Base-by-base conservation (phyloP, 2,888 invertebrate species). In the Protodeltote pygarga region DNA sequence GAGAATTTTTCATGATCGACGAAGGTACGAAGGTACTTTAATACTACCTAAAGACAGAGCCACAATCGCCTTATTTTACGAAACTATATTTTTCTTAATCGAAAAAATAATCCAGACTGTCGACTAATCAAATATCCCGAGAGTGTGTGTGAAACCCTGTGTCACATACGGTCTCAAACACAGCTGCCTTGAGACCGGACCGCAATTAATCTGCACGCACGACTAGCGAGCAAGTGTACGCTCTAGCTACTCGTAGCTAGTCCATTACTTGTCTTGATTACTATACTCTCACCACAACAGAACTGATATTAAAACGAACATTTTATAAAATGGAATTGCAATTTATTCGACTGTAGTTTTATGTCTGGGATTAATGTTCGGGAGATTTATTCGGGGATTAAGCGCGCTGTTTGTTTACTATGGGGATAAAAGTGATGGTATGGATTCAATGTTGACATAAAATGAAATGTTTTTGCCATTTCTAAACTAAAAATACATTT, bases 141-240 rank as follows among this genome's bases (percentile, higher is more conserved):
- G 15, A 11, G 6, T 8, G 10, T 13, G 11, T 25, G 29, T 29
- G 33, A 13, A 14, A 8, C 32, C 24, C 15, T 28, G 14, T 16
- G 38, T 32, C 21, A 31, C 38, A 27, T 25, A 35, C 8, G 9
- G 6, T 23, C 5, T 20, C 5, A 38, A 33, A 35, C 24, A 13
- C n/a, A n/a, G n/a, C n/a, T n/a, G n/a, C n/a, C n/a, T n/a, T n/a
- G n/a, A n/a, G n/a, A n/a, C n/a, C n/a, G n/a, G 25, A 11, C 11
- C 38, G 47, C 47, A 58, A 64, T 61, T 64, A 64, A 48, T 64
- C 33, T 39, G 13, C 39, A 58, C 38, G 46, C 64, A 47, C 34
- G 34, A 25, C 33, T 14, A 11, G 17, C 9, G 23, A 25, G 42
- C 42, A 39, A 48, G 31, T 37, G 42, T 39, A 57, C 21, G 8